Evolutionary conservation across 2,113 vertebrate genomes (phyloP).

Genomic region (Scomber japonicus): DNA sequence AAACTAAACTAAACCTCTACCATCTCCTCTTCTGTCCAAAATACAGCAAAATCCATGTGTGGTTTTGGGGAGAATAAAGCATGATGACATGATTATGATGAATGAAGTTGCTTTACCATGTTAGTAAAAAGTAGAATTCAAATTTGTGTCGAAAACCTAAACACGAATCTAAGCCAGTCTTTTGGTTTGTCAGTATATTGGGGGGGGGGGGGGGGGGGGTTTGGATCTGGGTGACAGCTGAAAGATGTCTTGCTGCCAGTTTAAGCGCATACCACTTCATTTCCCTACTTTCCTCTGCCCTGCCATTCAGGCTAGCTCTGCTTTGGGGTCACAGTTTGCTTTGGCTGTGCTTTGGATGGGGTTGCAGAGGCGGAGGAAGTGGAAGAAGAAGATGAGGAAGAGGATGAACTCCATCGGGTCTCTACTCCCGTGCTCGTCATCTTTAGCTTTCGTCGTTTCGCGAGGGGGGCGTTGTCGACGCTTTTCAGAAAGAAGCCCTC

Average conservation of each 20-base stretch:
- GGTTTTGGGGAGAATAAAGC: slow-evolving; percentile 36
- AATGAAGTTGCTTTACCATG: slow-evolving; percentile 17
- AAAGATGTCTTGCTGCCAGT: slow-evolving; percentile 24
- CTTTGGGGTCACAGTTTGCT: slow-evolving; percentile 75
- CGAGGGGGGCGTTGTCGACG: slow-evolving; percentile 92
- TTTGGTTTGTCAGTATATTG: slow-evolving; percentile 30
- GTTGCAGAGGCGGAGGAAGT: slow-evolving; percentile 76
- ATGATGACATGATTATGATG: not conserved
- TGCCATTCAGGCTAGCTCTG: slow-evolving; percentile 65
- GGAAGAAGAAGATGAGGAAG: slow-evolving; percentile 87
- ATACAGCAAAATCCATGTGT: slow-evolving; percentile 35
- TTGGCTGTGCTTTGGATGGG: slow-evolving; percentile 72
- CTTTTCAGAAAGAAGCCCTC: slow-evolving; percentile 95
- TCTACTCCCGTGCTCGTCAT: slow-evolving; percentile 90
- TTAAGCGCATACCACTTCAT: slow-evolving; percentile 31
- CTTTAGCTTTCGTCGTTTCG: slow-evolving; percentile 91
- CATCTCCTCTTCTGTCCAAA: slow-evolving; percentile 6
- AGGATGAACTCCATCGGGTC: slow-evolving; percentile 87
- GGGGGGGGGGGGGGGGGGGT: not conserved
- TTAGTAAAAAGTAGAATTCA: slow-evolving; percentile 26
- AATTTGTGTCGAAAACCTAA: slow-evolving; percentile 30
- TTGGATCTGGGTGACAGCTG: slow-evolving; percentile 18
- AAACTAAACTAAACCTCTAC: slow-evolving; percentile 19
- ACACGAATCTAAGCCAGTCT: slow-evolving; percentile 24
- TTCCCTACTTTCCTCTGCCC: slow-evolving; percentile 12